A percentile compares a stretch with the other conserved stretches of the same genome.
Conservation (phyloP, 2,888 invertebrate genomes). For the Ernsta delagoae region DNA sequence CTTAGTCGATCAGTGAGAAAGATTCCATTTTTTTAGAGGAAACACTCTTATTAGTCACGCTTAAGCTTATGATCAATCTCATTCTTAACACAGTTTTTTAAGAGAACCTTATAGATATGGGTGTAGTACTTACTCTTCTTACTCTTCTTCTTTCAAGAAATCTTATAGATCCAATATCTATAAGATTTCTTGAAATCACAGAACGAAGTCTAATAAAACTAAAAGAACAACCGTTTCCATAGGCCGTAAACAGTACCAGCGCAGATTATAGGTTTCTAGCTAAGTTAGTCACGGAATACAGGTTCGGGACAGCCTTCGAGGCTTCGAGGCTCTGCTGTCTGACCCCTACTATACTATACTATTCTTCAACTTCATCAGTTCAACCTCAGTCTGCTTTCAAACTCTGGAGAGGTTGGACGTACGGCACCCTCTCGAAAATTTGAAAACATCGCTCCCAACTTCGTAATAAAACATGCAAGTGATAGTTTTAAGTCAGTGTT, state of each 20-base stretch:
- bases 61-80: too few relatives aligned
- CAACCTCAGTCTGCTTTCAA: slow-evolving; percentile 58
- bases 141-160: too few relatives aligned
- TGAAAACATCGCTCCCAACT: slow-evolving; percentile 24
- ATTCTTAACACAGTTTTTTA: too few relatives aligned
- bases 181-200: too few relatives aligned
- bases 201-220: neutral
- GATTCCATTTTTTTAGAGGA: too few relatives aligned
- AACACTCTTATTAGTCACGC: too few relatives aligned
- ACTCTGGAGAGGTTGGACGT: slow-evolving; percentile 54
- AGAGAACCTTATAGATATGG: too few relatives aligned
- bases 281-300: slow-evolving; percentile 24
- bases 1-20: too few relatives aligned
- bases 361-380: too few relatives aligned
- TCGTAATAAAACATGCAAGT: slow-evolving; percentile 12
- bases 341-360: too few relatives aligned
- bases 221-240: neutral
- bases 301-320: slow-evolving; percentile 28
- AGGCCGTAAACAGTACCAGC: neutral
- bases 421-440: neutral
- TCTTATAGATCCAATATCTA: too few relatives aligned
- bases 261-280: slow-evolving; percentile 28
- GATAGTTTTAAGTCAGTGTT: slow-evolving; percentile 18
- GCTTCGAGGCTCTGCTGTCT: slow-evolving; percentile 1
- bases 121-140: too few relatives aligned